Conservation (phyloP, 2,888 invertebrate genomes). For the Ennomos quercinarius region DNA sequence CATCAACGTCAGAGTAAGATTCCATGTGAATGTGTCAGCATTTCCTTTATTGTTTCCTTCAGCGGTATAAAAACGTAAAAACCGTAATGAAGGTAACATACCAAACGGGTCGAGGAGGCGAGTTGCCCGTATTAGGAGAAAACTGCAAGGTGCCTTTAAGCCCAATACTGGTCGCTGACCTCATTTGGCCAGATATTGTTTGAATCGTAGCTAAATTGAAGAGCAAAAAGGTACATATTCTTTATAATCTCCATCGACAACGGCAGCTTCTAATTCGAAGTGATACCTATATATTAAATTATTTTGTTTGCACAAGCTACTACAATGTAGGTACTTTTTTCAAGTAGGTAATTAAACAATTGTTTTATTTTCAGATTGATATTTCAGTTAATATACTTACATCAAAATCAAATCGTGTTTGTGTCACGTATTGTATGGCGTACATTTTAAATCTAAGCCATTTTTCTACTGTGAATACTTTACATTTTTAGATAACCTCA, state of each 20-base stretch:
- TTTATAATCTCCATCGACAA: slow-evolving; percentile 7
- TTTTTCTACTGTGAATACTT: too few species aligned
- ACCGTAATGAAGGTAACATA: slow-evolving; percentile 28
- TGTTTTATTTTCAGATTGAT: too few species aligned
- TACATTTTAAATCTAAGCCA: too few species aligned
- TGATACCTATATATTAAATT: too few species aligned
- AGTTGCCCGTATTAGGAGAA: slow-evolving; percentile 27
- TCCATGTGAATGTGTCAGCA: slow-evolving; percentile 26
- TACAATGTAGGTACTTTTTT: too few species aligned
- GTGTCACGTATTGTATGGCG: too few species aligned
- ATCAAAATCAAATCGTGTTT: too few species aligned
- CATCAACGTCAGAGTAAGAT: slow-evolving; percentile 14
- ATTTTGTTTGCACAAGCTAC: too few species aligned
- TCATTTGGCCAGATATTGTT: slow-evolving; percentile 25
- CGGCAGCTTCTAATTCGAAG: neutral
- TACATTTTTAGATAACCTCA: too few species aligned
- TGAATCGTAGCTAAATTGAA: slow-evolving; percentile 21
- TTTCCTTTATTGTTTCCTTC: slow-evolving; percentile 25
- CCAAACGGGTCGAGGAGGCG: slow-evolving; percentile 26
- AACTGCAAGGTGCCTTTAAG: slow-evolving; percentile 35
- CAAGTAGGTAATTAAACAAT: too few species aligned
- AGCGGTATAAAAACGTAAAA: slow-evolving; percentile 31
- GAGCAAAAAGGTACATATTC: slow-evolving; percentile 21
- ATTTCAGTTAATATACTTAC: too few species aligned
- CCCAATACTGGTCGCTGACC: slow-evolving; percentile 36